Conservation (phyloP, 2,888 invertebrate genomes). For the Parelbella ahira region DNA sequence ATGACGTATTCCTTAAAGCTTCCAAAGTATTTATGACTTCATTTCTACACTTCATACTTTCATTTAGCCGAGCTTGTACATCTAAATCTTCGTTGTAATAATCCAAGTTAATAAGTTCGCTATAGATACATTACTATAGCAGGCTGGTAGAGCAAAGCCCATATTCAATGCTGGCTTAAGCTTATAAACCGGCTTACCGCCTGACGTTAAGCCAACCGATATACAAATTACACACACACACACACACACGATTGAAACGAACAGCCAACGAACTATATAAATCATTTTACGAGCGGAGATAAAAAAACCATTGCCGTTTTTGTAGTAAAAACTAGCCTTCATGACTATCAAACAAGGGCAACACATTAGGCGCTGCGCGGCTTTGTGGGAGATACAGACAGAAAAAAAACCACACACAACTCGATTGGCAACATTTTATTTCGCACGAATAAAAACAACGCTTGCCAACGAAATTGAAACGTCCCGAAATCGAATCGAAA, state of each 20-base stretch:
- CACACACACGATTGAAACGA: background rate
- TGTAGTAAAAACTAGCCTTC: conserved; percentile 22
- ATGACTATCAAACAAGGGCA: conserved; percentile 21
- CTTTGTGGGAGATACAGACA: no score
- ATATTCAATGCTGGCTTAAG: conserved; percentile 29
- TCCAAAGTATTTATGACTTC: no score
- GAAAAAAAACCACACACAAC: conserved; percentile 29
- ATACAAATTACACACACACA: conserved; percentile 24
- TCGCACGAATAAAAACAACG: conserved; percentile 57
- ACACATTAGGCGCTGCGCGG: conserved; percentile 35
- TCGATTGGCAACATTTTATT: conserved; percentile 55
- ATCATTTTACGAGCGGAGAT: conserved; percentile 3
- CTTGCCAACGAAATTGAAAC: conserved; percentile 61
- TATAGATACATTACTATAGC: no score
- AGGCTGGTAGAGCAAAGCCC: conserved; percentile 4
- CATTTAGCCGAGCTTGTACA: conserved; percentile 1
- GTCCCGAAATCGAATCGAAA: conserved; percentile 57
- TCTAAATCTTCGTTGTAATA: conserved; percentile 13
- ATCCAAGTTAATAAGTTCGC: conserved; percentile 11
- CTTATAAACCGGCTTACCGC: conserved; percentile 32
- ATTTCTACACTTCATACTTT: no score
- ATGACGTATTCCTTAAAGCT: no score
- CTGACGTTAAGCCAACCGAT: conserved; percentile 28
- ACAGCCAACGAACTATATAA: conserved; percentile 2
- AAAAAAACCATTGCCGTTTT: conserved; percentile 16